Evolutionary conservation across 2,113 vertebrate species (phyloP), one percentile per base, ranked within the genome.

Genomic region (Paracanthobrama guichenoti): DNA sequence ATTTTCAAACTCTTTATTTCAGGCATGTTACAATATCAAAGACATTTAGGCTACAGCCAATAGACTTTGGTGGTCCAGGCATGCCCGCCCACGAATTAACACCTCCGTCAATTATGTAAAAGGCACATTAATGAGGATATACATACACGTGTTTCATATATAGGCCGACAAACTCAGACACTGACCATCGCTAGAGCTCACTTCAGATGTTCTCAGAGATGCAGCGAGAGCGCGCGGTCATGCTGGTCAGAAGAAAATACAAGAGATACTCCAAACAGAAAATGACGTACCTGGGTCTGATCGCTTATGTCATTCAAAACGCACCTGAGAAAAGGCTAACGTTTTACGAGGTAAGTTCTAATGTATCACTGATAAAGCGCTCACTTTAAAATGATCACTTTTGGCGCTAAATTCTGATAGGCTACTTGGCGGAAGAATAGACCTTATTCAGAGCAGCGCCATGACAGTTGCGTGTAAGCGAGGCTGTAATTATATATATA

Each of bases 221-320:
- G 57, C 77, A 79, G 59, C 9, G 8, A 20, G 57, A 64, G 24
- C 8, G 48, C 46, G 48, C 16, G 4, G 78, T 50, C 60, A 67
- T 66, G 78, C 9, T 48, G 44, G 44, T 50, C 44, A 50, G 60
- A 89, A 94, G 93, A 79, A 90, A 90, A 20, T 95, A 95, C 88
- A 89, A 90, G 60, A 92, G 93, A 2, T 93, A 94, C 87, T 86
- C 89, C 86, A 95, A 95, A 81, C 92, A 93, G 5, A 93, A 92
- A 22, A 94, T 94, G 86, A 92, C 93, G 64, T 95, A 94, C 87
- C 81, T 95, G 87, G 93, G 92, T 28, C 91, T 95, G 89, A 94
- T 95, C 13, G 92, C 93, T 18, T 78, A 93, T 66, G 92, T 92
- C 50, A 95, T 95, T 81, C 92, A 92, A 75, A 90, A 86, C 0